Conservation (phyloP, 2,888 invertebrate species). For the Idaea biselata region DNA sequence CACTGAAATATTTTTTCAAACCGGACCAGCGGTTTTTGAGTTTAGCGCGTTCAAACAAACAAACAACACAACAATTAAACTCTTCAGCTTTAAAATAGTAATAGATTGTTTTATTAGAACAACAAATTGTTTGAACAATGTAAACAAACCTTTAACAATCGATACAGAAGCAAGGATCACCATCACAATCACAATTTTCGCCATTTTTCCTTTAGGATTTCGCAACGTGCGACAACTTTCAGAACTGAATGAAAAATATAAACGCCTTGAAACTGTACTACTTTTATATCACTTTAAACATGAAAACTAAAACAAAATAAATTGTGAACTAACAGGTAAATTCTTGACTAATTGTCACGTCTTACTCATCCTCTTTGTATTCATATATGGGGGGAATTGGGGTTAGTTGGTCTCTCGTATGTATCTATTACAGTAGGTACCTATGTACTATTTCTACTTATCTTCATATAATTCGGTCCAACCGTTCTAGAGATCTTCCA, state of each 20-base stretch:
- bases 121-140: no score
- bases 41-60: no score
- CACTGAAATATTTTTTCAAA: no score
- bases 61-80: no score
- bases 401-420: not conserved
- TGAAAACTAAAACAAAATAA: not conserved
- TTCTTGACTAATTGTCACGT: not conserved
- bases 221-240: not conserved
- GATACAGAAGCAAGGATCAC: constrained; percentile 8
- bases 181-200: constrained; percentile 10
- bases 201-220: not conserved
- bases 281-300: not conserved
- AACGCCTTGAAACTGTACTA: not conserved
- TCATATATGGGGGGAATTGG: not conserved
- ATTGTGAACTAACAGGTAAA: not conserved
- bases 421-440: not conserved
- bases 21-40: no score
- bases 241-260: not conserved
- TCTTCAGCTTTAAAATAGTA: no score
- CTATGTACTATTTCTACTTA: no score
- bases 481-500: no score
- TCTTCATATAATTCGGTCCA: no score
- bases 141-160: constrained; percentile 5
- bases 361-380: not conserved
- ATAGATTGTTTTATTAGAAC: no score